Conservation (phyloP, 1,140 invertebrate species). For the Zophobas morio region DNA sequence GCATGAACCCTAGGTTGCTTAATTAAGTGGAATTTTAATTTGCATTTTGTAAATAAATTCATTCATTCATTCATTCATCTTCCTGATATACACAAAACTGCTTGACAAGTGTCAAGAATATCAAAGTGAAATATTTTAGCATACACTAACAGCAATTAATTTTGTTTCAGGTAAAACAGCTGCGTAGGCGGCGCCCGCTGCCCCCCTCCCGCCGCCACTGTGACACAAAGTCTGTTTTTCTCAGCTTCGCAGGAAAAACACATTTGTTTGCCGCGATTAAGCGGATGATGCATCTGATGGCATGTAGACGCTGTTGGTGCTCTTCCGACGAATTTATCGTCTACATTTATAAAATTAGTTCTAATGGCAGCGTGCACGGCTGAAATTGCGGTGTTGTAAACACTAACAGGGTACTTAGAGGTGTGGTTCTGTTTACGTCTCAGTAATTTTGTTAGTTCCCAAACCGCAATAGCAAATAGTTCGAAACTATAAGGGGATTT, state of each 20-base stretch:
- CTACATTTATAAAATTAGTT: constrained; percentile 19
- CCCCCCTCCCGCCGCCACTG: too few relatives aligned
- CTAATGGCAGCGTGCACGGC: constrained; percentile 2
- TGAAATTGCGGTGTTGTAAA: constrained; percentile 20
- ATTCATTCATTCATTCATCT: too few relatives aligned
- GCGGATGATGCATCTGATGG: constrained; percentile 17
- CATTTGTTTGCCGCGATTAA: constrained; percentile 18
- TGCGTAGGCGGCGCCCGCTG: too few relatives aligned
- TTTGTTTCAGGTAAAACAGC: too few relatives aligned
- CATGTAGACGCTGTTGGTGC: constrained; percentile 1
- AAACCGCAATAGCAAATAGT: constrained; percentile 32
- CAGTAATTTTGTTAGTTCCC: constrained; percentile 29
- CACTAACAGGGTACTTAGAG: constrained; percentile 20
- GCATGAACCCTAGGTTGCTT: too few relatives aligned
- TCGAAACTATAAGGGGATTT: constrained; percentile 32
- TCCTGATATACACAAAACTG: too few relatives aligned
- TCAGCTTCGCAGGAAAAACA: background rate
- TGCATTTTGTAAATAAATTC: too few relatives aligned
- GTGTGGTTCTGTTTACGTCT: constrained; percentile 33
- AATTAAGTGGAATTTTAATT: too few relatives aligned
- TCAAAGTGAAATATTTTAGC: too few relatives aligned
- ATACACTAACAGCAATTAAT: too few relatives aligned
- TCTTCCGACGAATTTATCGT: background rate
- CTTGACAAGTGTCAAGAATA: too few relatives aligned
- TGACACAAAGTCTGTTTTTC: constrained; percentile 5